Evolutionary conservation across 2,797 vertebrate species (phyloP).

Genomic region (Galaxias olidus): DNA sequence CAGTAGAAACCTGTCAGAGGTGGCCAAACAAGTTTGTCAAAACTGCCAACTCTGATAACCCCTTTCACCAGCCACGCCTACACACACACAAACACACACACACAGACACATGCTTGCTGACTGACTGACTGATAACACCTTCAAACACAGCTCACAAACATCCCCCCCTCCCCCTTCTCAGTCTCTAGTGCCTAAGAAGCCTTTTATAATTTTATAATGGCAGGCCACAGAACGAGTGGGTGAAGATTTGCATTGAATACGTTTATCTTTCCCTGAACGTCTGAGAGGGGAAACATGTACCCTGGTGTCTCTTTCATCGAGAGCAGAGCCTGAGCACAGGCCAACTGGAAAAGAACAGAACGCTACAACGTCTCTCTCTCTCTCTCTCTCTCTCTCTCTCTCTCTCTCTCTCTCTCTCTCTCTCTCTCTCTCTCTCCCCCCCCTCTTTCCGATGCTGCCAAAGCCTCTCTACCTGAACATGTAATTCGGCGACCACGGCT

Average conservation of each 20-base stretch:
- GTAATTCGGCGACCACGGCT: constrained; percentile 68
- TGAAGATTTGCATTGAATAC: constrained; percentile 62
- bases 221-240: constrained; percentile 60
- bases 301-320: constrained; percentile 56
- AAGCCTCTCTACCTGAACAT: constrained; percentile 69
- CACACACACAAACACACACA: constrained; percentile 32
- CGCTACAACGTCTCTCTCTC: neutral
- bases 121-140: constrained; percentile 35
- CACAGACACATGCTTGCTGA: constrained; percentile 15
- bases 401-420: neutral
- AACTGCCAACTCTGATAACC: constrained; percentile 57
- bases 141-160: constrained; percentile 39
- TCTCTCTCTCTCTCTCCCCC: neutral
- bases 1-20: constrained; percentile 61
- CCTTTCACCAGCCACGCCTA: constrained; percentile 20
- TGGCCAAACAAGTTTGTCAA: constrained; percentile 75
- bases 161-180: constrained; percentile 12
- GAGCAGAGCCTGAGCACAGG: neutral
- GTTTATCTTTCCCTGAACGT: constrained; percentile 63
- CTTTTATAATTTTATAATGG: constrained; percentile 57
- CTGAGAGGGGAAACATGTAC: constrained; percentile 52
- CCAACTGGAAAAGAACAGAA: neutral
- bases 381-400: too few relatives aligned
- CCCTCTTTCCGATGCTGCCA: constrained; percentile 55
- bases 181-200: constrained; percentile 48